Conservation (phyloP, 2,113 vertebrate species). For the Perccottus glenii region DNA sequence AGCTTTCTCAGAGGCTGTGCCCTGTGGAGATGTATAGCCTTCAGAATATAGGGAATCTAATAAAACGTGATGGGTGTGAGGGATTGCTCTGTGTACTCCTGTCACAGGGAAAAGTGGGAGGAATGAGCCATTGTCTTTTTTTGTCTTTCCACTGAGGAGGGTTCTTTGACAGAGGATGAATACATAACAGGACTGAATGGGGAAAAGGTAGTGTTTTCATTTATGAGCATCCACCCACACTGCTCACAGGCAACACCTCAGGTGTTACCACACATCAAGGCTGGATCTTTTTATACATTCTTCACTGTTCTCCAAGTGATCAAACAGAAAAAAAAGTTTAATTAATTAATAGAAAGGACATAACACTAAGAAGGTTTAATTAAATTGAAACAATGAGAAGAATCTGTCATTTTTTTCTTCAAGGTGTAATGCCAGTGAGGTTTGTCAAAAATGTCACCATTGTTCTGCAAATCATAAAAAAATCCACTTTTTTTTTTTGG, state of each 20-base stretch:
- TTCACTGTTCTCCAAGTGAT: no score
- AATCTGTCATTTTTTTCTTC: no score
- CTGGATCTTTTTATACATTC: not conserved
- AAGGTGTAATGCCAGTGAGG: no score
- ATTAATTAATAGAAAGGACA: no score
- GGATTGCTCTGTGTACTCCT: constrained; percentile 24
- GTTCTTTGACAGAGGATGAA: constrained; percentile 37
- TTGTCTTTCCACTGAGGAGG: constrained; percentile 16
- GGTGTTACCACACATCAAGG: constrained; percentile 17
- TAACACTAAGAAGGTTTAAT: not conserved
- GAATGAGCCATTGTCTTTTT: constrained; percentile 47
- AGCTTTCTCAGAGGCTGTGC: constrained; percentile 25
- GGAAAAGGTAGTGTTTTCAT: constrained; percentile 22
- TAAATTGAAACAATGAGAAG: not conserved
- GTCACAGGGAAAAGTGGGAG: constrained; percentile 31
- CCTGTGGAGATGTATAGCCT: constrained; percentile 13
- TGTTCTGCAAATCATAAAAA: no score
- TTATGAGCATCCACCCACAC: constrained; percentile 21
- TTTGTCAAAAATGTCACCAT: no score
- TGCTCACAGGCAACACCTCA: constrained; percentile 14
- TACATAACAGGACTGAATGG: constrained; percentile 8
- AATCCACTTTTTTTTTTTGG: no score
- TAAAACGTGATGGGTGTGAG: constrained; percentile 37
- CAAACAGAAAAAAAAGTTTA: no score
- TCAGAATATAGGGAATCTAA: constrained; percentile 27